Evolutionary conservation across 2,113 vertebrate species (phyloP), one percentile per base, ranked within the genome.

Genomic region (Gallinago paraguaiae): DNA sequence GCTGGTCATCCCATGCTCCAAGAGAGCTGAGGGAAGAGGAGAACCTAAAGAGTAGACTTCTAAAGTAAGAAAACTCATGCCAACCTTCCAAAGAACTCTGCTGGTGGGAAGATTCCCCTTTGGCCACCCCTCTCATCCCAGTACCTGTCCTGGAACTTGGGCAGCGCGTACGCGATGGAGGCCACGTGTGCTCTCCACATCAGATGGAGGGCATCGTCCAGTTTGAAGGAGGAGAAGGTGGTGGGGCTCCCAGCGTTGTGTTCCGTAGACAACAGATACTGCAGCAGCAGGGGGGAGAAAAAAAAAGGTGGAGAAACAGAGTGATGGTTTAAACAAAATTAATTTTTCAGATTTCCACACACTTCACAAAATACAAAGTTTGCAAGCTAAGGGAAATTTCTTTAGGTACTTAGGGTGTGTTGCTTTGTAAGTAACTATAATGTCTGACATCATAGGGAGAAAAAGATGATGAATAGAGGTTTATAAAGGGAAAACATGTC

Each of bases 131-230:
- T 91, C 22, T 37, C 6, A 3, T 60, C 30, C 35, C 57, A 59
- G 25, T 97, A 98, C 98, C 96, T 95, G 43, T 97, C 67, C 20
- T 79, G 85, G 96, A 97, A 98, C 31, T 19, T 88, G 71, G 82
- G 79, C 22, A 85, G 10, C 2, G 77, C 50, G 0, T 53, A 67
- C 24, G 72, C n/a, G 54, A 98, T 71, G 77, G 95, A 92, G 69
- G 17, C 3, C 3, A 65, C 35, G 1, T 98, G 98, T 1, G 97
- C 98, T 33, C 7, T 82, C 98, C 98, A 98, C 72, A 98, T 39
- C 48, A 97, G 67, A 5, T 23, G 7, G 15, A 98, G 59, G 9
- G 97, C 86, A 48, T 93, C 82, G 11, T 98, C 96, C 75, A 97
- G 22, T 13, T 96, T 24, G 87, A 93, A 92, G 69, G 97, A 90